These are phyloP conservation scores for Cinclus cinclus DNA, from an alignment of 2,113 vertebrate genomes.

Conservation along the genomic window DNA sequence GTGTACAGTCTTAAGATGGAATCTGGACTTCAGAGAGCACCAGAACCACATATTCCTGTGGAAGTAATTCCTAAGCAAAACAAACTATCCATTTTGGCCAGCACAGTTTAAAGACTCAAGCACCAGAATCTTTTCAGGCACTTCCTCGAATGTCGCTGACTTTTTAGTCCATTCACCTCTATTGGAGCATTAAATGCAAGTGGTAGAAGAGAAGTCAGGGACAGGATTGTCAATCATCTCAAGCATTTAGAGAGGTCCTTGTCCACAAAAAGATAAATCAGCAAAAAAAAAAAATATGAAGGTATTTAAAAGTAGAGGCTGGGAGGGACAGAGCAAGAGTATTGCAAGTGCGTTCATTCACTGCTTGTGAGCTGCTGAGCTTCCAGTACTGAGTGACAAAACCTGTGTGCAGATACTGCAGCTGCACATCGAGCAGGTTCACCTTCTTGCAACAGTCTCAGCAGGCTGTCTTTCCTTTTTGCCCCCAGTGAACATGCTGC, in stretches of 20 bases:
- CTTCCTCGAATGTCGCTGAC: not conserved
- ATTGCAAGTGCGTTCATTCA: not conserved
- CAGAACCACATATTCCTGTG: not conserved
- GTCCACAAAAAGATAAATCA: not conserved
- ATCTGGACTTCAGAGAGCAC: not conserved
- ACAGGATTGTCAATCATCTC: not conserved
- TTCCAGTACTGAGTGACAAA: not conserved
- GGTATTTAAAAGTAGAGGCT: not conserved
- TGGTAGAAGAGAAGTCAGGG: not conserved
- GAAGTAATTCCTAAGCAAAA: not conserved
- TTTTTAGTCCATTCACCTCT: not conserved
- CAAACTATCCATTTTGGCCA: not conserved
- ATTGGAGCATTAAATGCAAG: not conserved
- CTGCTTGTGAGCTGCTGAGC: not conserved
- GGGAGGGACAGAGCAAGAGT: not conserved
- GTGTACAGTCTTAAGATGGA: rapidly evolving
- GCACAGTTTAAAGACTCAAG: not conserved
- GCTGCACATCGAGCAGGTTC: not conserved
- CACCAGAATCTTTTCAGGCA: not conserved
- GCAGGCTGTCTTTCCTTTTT: not conserved
- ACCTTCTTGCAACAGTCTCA: not conserved
- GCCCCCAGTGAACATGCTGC: not conserved
- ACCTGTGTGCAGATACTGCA: not conserved
- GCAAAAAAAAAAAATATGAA: not conserved
- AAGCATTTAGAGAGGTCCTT: not conserved